Conservation (phyloP, 2,797 vertebrate species). For the Lutjanus campechanus region DNA sequence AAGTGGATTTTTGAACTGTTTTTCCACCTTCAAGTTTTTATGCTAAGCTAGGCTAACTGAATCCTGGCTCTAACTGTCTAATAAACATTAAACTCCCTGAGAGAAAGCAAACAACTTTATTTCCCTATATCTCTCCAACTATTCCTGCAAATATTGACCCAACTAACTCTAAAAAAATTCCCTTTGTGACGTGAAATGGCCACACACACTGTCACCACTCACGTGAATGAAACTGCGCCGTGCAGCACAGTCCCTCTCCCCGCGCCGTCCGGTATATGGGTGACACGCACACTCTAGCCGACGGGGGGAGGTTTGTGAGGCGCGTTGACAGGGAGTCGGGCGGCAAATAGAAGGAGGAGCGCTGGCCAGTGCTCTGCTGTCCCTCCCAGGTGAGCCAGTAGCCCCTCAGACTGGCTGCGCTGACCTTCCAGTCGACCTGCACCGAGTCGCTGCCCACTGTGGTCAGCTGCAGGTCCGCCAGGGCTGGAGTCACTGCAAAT, state of each 20-base stretch:
- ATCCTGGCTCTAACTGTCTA: neutral
- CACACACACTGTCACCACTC: conserved; percentile 10
- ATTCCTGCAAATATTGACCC: neutral
- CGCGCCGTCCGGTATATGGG: conserved; percentile 84
- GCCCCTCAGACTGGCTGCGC: conserved; percentile 76
- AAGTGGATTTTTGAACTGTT: neutral
- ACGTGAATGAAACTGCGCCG: conserved; percentile 82
- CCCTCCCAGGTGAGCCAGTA: conserved; percentile 89
- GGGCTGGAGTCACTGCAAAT: conserved; percentile 80
- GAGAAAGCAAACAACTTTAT: neutral
- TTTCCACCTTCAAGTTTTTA: neutral
- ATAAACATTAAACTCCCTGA: neutral
- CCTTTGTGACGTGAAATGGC: neutral
- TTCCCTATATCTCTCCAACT: neutral
- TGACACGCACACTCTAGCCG: conserved; percentile 86
- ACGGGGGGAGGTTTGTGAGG: conserved; percentile 81
- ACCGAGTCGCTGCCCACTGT: conserved; percentile 84
- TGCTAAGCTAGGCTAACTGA: neutral
- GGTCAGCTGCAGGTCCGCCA: conserved; percentile 86
- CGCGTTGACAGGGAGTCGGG: conserved; percentile 82
- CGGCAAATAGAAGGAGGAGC: conserved; percentile 82
- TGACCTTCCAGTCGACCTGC: conserved; percentile 84
- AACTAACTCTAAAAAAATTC: neutral
- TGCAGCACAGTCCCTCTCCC: conserved; percentile 87
- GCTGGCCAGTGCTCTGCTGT: conserved; percentile 54